Percentiles rank a stretch among this genome's conserved stretches.
phyloP scores from a whole-genome alignment of 2,113 vertebrate genomes.

The Aptenodytes patagonicus region DNA sequence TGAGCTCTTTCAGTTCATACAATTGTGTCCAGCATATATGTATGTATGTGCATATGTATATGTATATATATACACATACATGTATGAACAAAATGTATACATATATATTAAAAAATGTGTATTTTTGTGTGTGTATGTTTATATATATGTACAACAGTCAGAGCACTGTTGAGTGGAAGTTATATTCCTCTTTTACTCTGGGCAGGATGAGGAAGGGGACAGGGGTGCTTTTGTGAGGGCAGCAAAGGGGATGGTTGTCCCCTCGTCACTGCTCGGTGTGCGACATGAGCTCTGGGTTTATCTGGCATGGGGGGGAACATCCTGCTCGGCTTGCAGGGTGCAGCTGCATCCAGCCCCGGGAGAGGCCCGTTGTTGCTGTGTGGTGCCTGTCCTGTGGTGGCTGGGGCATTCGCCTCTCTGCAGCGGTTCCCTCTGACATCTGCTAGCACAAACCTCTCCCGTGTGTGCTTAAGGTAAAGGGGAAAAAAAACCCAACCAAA shows the following conservation, averaged over 20 bases:
- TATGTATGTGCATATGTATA: neutral
- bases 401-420: neutral
- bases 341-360: neutral
- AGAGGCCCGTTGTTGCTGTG: neutral
- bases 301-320: neutral
- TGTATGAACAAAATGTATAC: neutral
- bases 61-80: neutral
- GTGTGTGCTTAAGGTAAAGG: neutral
- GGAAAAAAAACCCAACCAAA: neutral
- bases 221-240: neutral
- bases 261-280: neutral
- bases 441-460: neutral
- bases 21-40: neutral
- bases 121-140: neutral
- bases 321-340: accelerated
- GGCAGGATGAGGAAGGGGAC: neutral
- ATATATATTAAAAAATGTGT: neutral
- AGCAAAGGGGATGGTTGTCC: neutral
- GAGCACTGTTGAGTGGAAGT: neutral
- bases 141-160: neutral
- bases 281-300: neutral
- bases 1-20: neutral
- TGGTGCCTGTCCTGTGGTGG: neutral
- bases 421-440: neutral
- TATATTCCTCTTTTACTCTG: neutral